These are phyloP conservation scores for Adelognathus sp. DNA, from an alignment of 2,888 invertebrate genomes.

Conservation along the genomic window DNA sequence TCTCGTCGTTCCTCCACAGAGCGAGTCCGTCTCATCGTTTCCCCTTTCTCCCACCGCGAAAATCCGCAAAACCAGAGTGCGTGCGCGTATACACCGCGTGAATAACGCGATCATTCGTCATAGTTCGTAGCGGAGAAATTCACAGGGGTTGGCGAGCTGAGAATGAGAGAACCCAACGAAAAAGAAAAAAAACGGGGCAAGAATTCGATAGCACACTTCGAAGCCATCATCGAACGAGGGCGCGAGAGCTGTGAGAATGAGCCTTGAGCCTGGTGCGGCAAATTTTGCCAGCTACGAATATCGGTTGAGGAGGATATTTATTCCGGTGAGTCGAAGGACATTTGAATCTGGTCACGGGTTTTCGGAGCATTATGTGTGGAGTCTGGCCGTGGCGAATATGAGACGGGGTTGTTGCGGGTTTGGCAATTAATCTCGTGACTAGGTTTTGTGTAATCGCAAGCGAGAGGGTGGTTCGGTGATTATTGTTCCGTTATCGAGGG, in stretches of 20 bases:
- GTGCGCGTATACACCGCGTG: constrained; percentile 74
- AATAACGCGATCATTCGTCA: constrained; percentile 78
- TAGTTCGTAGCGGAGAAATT: constrained; percentile 63
- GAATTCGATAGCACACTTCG: neutral
- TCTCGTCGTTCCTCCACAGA: constrained; percentile 60
- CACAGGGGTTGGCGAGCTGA: constrained; percentile 2
- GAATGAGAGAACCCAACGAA: constrained; percentile 17
- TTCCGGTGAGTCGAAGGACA: neutral
- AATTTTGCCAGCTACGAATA: constrained; percentile 9
- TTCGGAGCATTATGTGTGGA: neutral
- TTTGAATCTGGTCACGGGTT: constrained; percentile 33
- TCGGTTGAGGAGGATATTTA: constrained; percentile 1
- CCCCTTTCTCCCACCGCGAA: constrained; percentile 68
- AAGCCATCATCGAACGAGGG: constrained; percentile 29
- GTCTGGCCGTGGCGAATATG: constrained; percentile 6
- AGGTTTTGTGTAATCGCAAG: constrained; percentile 35
- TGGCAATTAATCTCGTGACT: constrained; percentile 65
- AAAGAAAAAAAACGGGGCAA: constrained; percentile 18
- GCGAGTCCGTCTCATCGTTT: constrained; percentile 44
- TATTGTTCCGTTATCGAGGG: constrained; percentile 28
- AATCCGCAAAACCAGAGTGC: constrained; percentile 71
- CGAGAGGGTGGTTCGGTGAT: constrained; percentile 26
- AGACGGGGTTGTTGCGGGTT: constrained; percentile 13
- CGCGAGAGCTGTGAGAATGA: neutral
- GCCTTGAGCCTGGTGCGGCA: neutral